These are phyloP conservation scores for Bradysia coprophila DNA, from an alignment of 1,140 invertebrate genomes.

Conservation along the genomic window DNA sequence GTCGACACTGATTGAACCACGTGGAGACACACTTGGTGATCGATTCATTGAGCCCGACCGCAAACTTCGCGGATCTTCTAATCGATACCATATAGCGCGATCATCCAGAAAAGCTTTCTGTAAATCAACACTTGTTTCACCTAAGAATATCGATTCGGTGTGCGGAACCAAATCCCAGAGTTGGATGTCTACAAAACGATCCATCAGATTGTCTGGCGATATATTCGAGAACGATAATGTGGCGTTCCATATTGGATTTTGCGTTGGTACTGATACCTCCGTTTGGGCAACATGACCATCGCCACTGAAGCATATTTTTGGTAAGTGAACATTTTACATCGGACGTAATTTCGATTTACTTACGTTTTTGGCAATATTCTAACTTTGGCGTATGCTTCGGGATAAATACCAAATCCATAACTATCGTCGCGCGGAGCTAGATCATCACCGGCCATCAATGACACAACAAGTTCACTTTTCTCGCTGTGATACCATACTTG, in stretches of 20 bases:
- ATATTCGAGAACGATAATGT: constrained; percentile 65
- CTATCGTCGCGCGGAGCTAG: constrained; percentile 56
- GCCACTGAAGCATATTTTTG: constrained; percentile 42
- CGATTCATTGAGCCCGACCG: background rate
- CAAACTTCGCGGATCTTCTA: constrained; percentile 49
- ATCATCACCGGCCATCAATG: constrained; percentile 66
- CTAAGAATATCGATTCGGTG: constrained; percentile 62
- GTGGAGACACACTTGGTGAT: constrained; percentile 54
- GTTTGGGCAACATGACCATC: constrained; percentile 55
- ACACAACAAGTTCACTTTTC: constrained; percentile 59
- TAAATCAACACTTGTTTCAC: constrained; percentile 58
- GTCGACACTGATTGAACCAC: constrained; percentile 25
- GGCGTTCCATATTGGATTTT: constrained; percentile 78
- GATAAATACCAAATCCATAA: constrained; percentile 47
- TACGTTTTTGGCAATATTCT: constrained; percentile 56
- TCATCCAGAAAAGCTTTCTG: constrained; percentile 68
- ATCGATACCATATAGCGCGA: constrained; percentile 67
- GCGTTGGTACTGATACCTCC: constrained; percentile 59
- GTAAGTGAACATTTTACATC: no score
- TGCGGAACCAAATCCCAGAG: constrained; percentile 71
- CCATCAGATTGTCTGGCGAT: constrained; percentile 54
- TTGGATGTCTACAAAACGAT: constrained; percentile 63
- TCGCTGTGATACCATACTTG: constrained; percentile 75
- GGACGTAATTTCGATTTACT: no score
- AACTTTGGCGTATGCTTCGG: constrained; percentile 68